These are phyloP conservation scores for Trematocara zebra DNA, from an alignment of 2,113 vertebrate genomes.

Conservation along the genomic window DNA sequence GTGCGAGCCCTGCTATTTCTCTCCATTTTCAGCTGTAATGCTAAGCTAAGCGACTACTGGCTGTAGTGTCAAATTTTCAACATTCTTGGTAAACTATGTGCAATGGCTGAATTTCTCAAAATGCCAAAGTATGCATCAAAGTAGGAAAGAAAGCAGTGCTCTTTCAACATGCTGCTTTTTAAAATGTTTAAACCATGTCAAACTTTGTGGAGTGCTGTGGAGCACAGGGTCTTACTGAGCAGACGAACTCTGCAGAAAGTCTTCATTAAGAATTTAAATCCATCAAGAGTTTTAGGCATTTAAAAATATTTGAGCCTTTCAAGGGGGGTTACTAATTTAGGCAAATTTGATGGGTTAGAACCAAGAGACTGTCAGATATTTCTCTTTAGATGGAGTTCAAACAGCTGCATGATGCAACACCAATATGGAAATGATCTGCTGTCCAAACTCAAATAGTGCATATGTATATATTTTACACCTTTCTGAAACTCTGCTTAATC, in stretches of 20 bases:
- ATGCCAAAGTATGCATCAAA: not conserved
- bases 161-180: not conserved
- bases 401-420: not conserved
- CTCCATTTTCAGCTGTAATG: not conserved
- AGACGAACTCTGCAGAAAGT: not conserved
- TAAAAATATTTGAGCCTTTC: not conserved
- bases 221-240: not conserved
- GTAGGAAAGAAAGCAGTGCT: not conserved
- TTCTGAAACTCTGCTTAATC: constrained; percentile 7
- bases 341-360: not conserved
- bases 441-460: not conserved
- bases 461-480: not conserved
- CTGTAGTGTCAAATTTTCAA: not conserved
- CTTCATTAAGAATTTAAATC: not conserved
- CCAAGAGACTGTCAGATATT: not conserved
- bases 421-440: not conserved
- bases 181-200: not conserved
- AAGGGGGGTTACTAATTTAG: not conserved
- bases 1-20: not conserved
- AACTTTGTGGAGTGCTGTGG: not conserved
- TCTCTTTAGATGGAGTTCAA: not conserved
- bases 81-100: not conserved
- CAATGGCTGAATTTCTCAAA: not conserved
- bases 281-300: not conserved
- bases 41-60: not conserved